phyloP scores from a whole-genome alignment of 1,140 invertebrate species.

The Zaprionus tsacasi region DNA sequence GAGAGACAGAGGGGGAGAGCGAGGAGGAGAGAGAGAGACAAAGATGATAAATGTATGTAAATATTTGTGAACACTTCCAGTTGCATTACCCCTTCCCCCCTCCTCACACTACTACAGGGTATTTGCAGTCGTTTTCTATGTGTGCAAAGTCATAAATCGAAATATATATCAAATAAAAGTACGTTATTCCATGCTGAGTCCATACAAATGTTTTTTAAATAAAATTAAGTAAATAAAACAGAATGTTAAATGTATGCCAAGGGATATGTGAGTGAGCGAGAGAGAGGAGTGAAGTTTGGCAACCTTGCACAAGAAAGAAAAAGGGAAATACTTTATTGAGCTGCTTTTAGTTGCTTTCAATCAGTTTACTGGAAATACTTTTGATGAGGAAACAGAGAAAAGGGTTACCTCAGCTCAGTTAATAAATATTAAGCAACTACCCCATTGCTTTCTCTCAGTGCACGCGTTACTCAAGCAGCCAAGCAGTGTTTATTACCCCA shows the following conservation, averaged over 20 bases:
- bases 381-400: not conserved
- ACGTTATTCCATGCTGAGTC: not conserved
- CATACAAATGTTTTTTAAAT: not conserved
- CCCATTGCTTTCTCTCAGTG: not conserved
- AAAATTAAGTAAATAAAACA: conserved; percentile 4
- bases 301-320: not conserved
- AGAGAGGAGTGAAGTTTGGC: not conserved
- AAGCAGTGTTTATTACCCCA: conserved; percentile 3
- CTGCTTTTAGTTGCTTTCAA: not conserved
- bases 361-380: not conserved
- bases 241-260: not conserved
- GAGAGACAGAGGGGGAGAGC: too few species aligned
- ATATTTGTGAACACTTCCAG: not conserved
- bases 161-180: conserved; percentile 5
- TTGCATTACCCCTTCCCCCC: not conserved
- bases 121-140: not conserved
- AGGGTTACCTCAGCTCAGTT: not conserved
- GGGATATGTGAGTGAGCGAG: not conserved
- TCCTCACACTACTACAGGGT: not conserved
- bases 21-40: not conserved
- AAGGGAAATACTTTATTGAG: not conserved
- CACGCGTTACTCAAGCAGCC: not conserved
- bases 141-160: conserved; percentile 4
- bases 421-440: not conserved
- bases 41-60: not conserved